Percentiles rank a stretch among this genome's conserved stretches.
phyloP scores from a whole-genome alignment of 1,140 invertebrate species.

The Colletes latitarsis region DNA sequence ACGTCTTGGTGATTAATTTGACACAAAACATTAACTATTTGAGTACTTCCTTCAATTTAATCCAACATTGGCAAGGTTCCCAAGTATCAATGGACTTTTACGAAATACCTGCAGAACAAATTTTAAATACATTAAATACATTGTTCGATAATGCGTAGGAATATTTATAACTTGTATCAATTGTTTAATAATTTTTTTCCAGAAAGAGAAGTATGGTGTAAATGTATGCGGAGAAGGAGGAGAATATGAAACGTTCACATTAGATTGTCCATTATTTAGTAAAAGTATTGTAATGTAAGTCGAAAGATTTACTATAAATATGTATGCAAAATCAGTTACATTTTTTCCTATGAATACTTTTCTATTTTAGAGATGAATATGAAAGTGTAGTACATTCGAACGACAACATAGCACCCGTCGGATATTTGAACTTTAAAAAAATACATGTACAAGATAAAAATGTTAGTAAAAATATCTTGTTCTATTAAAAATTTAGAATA shows the following conservation, averaged over 20 bases:
- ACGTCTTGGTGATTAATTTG: constrained; percentile 67
- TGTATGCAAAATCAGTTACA: not conserved
- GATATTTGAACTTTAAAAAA: constrained; percentile 94
- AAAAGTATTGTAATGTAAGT: constrained; percentile 95
- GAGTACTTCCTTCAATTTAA: constrained; percentile 10
- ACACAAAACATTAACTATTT: constrained; percentile 8
- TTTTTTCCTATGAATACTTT: constrained; percentile 23
- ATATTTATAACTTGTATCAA: not conserved
- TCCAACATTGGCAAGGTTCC: constrained; percentile 24
- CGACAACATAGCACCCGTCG: constrained; percentile 95
- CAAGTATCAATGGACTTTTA: constrained; percentile 24
- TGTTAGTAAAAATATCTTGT: constrained; percentile 73
- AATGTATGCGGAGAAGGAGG: constrained; percentile 99
- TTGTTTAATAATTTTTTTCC: constrained; percentile 70
- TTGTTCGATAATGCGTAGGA: not conserved
- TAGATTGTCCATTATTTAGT: constrained; percentile 97
- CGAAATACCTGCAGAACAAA: constrained; percentile 6
- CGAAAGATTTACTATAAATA: constrained; percentile 17
- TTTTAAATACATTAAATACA: not conserved
- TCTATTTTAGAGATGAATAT: constrained; percentile 89
- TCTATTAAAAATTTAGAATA: not conserved
- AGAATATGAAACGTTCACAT: constrained; percentile 98
- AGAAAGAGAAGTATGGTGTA: constrained; percentile 96
- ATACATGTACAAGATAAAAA: constrained; percentile 88
- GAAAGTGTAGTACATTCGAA: constrained; percentile 94